phyloP scores from a whole-genome alignment of 2,797 vertebrate genomes.

The Peromyscus melanophrys region DNA sequence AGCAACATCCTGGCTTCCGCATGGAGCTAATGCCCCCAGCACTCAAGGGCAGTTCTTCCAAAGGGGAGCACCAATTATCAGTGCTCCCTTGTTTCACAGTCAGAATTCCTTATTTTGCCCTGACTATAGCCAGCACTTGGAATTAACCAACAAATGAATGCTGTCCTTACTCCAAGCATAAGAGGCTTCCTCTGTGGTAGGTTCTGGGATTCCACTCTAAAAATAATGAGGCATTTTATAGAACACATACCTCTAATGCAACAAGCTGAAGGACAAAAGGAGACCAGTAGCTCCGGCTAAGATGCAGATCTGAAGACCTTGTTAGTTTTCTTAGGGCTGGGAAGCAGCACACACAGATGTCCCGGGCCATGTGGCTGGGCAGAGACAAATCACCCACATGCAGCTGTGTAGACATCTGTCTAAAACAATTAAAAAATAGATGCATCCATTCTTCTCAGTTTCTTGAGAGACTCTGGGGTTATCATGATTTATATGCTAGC shows the following conservation, averaged over 20 bases:
- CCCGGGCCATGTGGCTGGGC: slow-evolving; percentile 80
- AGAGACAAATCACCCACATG: slow-evolving; percentile 81
- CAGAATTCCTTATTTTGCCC: background rate
- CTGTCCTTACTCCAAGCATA: slow-evolving; percentile 23
- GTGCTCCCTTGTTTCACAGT: background rate
- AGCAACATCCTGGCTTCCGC: background rate
- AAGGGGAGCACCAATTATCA: background rate
- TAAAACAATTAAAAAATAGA: slow-evolving; percentile 78
- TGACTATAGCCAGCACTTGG: background rate
- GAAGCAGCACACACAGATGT: slow-evolving; percentile 83
- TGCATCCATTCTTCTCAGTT: slow-evolving; percentile 74
- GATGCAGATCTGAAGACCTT: slow-evolving; percentile 77
- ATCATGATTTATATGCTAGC: slow-evolving; percentile 67
- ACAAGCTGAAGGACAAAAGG: slow-evolving; percentile 69
- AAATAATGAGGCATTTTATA: slow-evolving; percentile 85
- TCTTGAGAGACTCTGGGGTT: slow-evolving; percentile 63
- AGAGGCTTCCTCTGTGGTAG: background rate
- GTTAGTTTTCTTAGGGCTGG: slow-evolving; percentile 82
- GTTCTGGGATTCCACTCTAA: slow-evolving; percentile 7
- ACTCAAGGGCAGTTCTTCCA: background rate
- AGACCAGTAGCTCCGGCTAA: background rate
- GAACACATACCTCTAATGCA: slow-evolving; percentile 81
- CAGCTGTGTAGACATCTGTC: slow-evolving; percentile 83
- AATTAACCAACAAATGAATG: slow-evolving; percentile 63
- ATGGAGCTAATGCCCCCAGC: background rate